Base-by-base conservation (phyloP, 1,140 invertebrate species). In the Drosophila rufa region DNA sequence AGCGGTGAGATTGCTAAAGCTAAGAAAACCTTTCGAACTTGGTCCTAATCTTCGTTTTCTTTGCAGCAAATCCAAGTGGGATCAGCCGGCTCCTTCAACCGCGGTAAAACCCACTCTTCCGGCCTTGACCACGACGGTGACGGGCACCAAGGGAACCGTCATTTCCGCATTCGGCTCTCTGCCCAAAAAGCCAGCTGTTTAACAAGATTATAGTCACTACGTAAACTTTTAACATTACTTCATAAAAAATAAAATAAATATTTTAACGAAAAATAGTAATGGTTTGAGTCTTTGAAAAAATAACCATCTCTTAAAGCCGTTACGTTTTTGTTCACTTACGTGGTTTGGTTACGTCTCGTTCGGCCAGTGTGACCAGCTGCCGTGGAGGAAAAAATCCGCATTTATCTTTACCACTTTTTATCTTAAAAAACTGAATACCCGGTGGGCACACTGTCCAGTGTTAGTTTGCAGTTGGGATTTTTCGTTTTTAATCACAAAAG, bases 141-240 rank as follows among this genome's bases (percentile, higher is more conserved):
- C 96, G 4, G 97, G 97, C 45, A 97, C 97, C 9, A 98, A 98
- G 93, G 95, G 96, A 15, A 98, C 97, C 5, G 95, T 97, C 47
- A 98, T 98, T 82, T 97, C 96, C 38, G 97, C 97, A 40, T 98
- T 98, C 94, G 97, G 97, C 30, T 96, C 96, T 8, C 93, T 98
- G 78, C 96, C 96, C 36, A 98, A 97, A 84, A 98, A 98, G 94
- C 83, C 92, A 38, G 75, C 90, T 4, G 70, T 43, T 43, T 86
- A 86, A 22, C 38, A 25, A 3, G 27, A 48, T 19, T 25, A 11
- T 33, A 74, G 33, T 50, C 25, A 22, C 3, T 27, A 33, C 55
- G 47, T 69, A 59, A 45, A 48, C 11, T 7, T 53, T 3, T 19
- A 53, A 17, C 22, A 25, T 27, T 33, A 46, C 27, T 48, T 1